Conservation (phyloP, 1,140 invertebrate genomes). For the Panulirus ornatus region DNA sequence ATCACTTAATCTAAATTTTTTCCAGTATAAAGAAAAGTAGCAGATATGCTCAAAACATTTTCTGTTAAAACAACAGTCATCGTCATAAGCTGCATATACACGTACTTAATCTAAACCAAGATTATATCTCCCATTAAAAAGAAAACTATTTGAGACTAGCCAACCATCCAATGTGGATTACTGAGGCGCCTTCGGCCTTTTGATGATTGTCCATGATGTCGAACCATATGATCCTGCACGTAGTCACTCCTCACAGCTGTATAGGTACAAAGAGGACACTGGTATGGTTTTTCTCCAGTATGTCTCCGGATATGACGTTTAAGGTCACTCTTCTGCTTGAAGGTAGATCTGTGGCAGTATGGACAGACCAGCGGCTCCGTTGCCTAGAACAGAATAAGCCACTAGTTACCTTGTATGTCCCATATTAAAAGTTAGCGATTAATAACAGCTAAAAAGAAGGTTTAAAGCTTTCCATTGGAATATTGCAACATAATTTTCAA, state of each 20-base stretch:
- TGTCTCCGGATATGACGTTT: slow-evolving; percentile 62
- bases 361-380: slow-evolving; percentile 61
- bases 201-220: slow-evolving; percentile 25
- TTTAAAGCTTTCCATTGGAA: slow-evolving; percentile 2
- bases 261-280: slow-evolving; percentile 55
- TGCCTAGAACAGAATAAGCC: slow-evolving; percentile 68
- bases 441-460: background rate
- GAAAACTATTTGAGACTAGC: background rate
- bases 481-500: background rate
- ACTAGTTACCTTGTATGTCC: slow-evolving; percentile 36
- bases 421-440: background rate
- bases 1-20: too few species aligned
- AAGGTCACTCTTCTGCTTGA: slow-evolving; percentile 68
- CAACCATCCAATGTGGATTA: slow-evolving; percentile 37
- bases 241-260: slow-evolving; percentile 63
- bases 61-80: background rate
- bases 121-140: background rate
- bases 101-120: background rate
- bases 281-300: slow-evolving; percentile 61
- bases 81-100: background rate
- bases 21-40: too few species aligned
- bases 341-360: slow-evolving; percentile 67
- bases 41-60: too few species aligned
- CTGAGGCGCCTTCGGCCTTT: slow-evolving; percentile 8
- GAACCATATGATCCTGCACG: slow-evolving; percentile 56